phyloP scores from a whole-genome alignment of 1,140 invertebrate genomes.

The Cotesia chilonis region DNA sequence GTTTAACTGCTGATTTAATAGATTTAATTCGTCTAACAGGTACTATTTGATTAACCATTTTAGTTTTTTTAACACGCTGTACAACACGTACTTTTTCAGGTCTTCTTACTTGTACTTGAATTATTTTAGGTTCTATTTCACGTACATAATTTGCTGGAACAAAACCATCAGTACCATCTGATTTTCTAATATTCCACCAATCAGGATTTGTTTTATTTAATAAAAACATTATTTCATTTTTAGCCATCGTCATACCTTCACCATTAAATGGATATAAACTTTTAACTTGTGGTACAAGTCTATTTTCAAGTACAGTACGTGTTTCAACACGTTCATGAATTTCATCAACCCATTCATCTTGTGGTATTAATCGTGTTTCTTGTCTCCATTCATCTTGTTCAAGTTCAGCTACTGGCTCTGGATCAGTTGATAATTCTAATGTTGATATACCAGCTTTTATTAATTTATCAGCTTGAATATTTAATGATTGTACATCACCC shows the following conservation, averaged over 20 bases:
- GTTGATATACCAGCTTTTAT: conserved; percentile 81
- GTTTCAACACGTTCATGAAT: conserved; percentile 85
- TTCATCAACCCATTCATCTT: conserved; percentile 92
- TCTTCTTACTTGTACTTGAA: conserved; percentile 82
- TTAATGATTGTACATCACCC: conserved; percentile 87
- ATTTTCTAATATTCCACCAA: conserved; percentile 97
- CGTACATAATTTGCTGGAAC: conserved; percentile 97
- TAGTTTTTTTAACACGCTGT: conserved; percentile 88
- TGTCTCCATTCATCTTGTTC: conserved; percentile 82
- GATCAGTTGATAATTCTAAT: conserved; percentile 75
- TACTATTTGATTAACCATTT: conserved; percentile 86
- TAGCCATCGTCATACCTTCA: conserved; percentile 91
- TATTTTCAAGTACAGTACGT: conserved; percentile 84
- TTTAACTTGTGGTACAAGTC: conserved; percentile 88
- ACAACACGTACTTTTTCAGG: conserved; percentile 84
- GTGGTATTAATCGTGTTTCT: conserved; percentile 81
- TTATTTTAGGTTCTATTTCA: conserved; percentile 89
- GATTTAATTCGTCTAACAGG: conserved; percentile 73
- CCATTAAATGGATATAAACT: conserved; percentile 91
- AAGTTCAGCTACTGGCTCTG: conserved; percentile 70
- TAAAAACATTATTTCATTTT: conserved; percentile 89
- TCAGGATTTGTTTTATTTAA: conserved; percentile 95
- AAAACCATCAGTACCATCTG: conserved; percentile 92
- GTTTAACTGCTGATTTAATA: conserved; percentile 64
- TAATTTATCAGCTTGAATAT: conserved; percentile 84